Evolutionary conservation across 2,888 invertebrate species (phyloP).

Genomic region (Mythimna loreyi): DNA sequence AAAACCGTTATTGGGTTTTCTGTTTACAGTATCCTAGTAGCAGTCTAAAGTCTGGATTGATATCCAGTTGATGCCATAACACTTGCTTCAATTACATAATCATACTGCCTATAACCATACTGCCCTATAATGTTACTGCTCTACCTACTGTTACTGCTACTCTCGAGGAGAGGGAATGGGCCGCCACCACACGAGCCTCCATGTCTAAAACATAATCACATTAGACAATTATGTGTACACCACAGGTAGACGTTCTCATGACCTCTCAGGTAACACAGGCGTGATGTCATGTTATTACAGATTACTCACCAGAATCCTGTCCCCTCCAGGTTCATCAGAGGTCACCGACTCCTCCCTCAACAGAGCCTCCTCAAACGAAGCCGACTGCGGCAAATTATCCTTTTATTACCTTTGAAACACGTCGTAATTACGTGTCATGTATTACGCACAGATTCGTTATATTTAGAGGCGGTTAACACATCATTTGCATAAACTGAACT

Average conservation of each 20-base stretch:
- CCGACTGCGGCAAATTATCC: slow-evolving; percentile 20
- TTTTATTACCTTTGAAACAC: slow-evolving; percentile 28
- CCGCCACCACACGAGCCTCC: no score
- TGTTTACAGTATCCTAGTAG: no score
- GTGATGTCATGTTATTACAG: neutral
- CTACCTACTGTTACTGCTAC: no score
- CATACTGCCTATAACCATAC: no score
- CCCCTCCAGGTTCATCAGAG: slow-evolving; percentile 3
- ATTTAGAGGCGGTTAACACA: slow-evolving; percentile 15
- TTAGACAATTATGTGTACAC: neutral
- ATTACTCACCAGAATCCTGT: neutral
- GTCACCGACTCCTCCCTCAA: slow-evolving; percentile 13
- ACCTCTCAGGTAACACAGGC: neutral
- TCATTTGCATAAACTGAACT: slow-evolving; percentile 44
- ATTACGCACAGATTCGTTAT: slow-evolving; percentile 17
- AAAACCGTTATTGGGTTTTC: no score
- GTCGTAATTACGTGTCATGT: slow-evolving; percentile 33
- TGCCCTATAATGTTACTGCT: no score
- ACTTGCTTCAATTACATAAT: no score
- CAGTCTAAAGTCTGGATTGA: no score
- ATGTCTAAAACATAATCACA: no score
- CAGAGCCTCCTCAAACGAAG: slow-evolving; percentile 9
- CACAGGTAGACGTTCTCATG: neutral
- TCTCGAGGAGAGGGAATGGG: no score
- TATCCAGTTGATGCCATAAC: no score